Conservation (phyloP, 2,888 invertebrate genomes). For the Encarsia formosa region DNA sequence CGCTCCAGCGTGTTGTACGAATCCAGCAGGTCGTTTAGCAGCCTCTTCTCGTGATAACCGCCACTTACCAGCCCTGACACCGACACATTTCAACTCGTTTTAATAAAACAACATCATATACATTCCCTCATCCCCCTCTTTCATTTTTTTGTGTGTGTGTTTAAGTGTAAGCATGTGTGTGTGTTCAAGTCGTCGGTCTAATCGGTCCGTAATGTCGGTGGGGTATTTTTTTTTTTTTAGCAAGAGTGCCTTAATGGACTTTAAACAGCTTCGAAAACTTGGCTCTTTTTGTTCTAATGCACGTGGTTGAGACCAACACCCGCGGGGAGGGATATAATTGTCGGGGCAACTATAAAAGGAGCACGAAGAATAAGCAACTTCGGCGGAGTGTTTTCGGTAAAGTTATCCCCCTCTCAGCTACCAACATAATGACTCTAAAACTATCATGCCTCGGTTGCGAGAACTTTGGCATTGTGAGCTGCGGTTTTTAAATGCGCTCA, state of each 20-base stretch:
- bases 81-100: constrained; percentile 43
- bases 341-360: background rate
- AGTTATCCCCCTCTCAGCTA: no score
- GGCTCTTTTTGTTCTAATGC: constrained; percentile 12
- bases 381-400: no score
- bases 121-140: background rate
- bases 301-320: no score
- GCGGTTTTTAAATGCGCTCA: no score
- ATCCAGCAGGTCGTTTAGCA: constrained; percentile 86
- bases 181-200: no score
- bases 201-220: no score
- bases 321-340: constrained; percentile 11
- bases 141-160: background rate
- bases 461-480: no score
- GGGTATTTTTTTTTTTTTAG: background rate
- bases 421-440: no score
- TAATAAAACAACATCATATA: no score
- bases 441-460: no score
- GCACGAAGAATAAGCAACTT: constrained; percentile 18
- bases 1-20: constrained; percentile 92
- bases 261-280: constrained; percentile 26
- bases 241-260: constrained; percentile 15
- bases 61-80: constrained; percentile 62
- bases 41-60: constrained; percentile 88
- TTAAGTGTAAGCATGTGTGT: background rate